Conservation (phyloP, 2,888 invertebrate species). For the Sisyra terminalis region DNA sequence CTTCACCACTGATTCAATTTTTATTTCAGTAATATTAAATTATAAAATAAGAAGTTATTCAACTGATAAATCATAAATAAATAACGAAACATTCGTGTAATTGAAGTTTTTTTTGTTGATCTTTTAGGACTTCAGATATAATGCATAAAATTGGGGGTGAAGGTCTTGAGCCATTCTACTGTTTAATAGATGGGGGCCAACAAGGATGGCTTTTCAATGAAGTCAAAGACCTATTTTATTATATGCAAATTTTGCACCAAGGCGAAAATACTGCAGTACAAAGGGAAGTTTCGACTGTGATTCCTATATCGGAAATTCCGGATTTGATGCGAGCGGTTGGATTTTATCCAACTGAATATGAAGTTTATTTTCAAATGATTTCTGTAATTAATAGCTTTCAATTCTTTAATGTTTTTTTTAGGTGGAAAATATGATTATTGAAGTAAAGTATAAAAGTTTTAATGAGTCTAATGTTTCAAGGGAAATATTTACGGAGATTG, state of each 20-base stretch:
- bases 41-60: no score
- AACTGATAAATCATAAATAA: no score
- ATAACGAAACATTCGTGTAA: background rate
- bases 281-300: slow-evolving; percentile 39
- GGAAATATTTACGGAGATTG: slow-evolving; percentile 31
- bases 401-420: slow-evolving; percentile 17
- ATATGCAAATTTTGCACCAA: slow-evolving; percentile 56
- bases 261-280: slow-evolving; percentile 47
- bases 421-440: slow-evolving; percentile 41
- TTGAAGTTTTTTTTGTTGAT: slow-evolving; percentile 5
- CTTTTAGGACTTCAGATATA: slow-evolving; percentile 33
- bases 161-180: slow-evolving; percentile 50
- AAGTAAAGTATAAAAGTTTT: slow-evolving; percentile 32
- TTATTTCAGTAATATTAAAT: no score
- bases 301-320: slow-evolving; percentile 48
- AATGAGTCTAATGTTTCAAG: slow-evolving; percentile 30
- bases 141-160: slow-evolving; percentile 34
- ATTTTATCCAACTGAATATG: slow-evolving; percentile 57
- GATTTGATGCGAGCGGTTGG: slow-evolving; percentile 60
- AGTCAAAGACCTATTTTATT: slow-evolving; percentile 59
- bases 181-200: slow-evolving; percentile 49
- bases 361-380: slow-evolving; percentile 25
- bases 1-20: no score
- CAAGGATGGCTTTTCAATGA: slow-evolving; percentile 54
- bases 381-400: no score